Percentiles rank a stretch among this genome's conserved stretches.
Evolutionary conservation across 2,113 vertebrate species (phyloP).

Genomic region (Ranitomeya imitator): DNA sequence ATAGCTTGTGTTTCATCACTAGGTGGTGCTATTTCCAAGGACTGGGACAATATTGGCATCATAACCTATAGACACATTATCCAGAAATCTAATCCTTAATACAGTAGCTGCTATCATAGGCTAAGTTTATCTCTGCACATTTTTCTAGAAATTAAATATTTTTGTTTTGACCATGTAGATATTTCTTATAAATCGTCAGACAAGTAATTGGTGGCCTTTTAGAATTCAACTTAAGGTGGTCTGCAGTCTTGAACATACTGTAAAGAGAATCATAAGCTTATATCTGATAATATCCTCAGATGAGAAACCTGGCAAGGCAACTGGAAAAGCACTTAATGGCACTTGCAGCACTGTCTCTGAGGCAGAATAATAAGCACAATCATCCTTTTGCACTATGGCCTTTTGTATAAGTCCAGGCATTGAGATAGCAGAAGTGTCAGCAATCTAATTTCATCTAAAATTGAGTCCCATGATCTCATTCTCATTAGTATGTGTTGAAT

Average conservation of each 20-base stretch:
- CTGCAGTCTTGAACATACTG: background rate
- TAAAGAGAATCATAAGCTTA: slow-evolving; percentile 24
- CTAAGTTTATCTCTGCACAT: background rate
- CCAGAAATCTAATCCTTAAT: background rate
- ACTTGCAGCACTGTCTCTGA: slow-evolving; percentile 9
- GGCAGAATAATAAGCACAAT: slow-evolving; percentile 24
- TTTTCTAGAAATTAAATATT: background rate
- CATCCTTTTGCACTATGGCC: slow-evolving; percentile 26
- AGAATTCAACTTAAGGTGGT: background rate
- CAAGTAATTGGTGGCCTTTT: background rate
- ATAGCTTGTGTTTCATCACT: background rate
- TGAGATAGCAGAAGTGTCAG: slow-evolving; percentile 23
- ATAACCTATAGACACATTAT: background rate
- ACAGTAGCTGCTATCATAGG: background rate
- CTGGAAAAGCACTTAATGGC: slow-evolving; percentile 34
- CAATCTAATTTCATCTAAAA: background rate
- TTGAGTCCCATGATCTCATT: slow-evolving; percentile 7
- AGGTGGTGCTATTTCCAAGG: slow-evolving; percentile 29
- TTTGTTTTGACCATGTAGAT: background rate
- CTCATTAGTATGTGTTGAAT: slow-evolving; percentile 23
- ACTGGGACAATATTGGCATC: background rate
- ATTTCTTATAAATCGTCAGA: background rate
- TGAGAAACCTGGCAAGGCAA: slow-evolving; percentile 38
- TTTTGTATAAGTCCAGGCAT: slow-evolving; percentile 1
- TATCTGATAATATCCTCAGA: slow-evolving; percentile 12